phyloP scores from a whole-genome alignment of 2,797 vertebrate species.

The Mustela erminea region DNA sequence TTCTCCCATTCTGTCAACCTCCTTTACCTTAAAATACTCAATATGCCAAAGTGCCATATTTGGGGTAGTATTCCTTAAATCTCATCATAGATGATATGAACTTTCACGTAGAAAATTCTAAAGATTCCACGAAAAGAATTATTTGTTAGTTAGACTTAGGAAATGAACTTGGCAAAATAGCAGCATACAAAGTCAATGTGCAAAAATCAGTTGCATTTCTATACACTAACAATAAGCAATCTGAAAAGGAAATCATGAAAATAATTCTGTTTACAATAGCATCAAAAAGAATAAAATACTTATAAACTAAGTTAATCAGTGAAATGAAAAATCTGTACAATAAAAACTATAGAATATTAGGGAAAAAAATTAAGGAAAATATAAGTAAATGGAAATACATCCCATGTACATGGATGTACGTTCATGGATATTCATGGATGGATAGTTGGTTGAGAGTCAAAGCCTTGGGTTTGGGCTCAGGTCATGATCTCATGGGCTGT shows the following conservation, averaged over 20 bases:
- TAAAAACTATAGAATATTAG: neutral
- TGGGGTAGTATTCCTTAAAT: neutral
- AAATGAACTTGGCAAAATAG: constrained; percentile 6
- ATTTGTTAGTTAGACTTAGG: neutral
- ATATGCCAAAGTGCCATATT: neutral
- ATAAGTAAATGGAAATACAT: constrained; percentile 22
- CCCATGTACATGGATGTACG: neutral
- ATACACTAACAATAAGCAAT: constrained; percentile 13
- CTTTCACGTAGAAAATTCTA: neutral
- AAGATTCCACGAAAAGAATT: neutral
- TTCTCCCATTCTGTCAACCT: neutral
- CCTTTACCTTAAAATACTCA: constrained; percentile 24
- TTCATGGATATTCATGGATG: too few relatives aligned
- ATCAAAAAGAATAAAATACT: constrained; percentile 22
- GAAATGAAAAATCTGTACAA: neutral
- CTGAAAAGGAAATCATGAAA: constrained; percentile 40
- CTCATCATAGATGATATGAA: neutral
- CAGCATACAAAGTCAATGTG: constrained; percentile 15
- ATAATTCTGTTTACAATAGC: neutral
- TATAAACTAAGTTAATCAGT: neutral
- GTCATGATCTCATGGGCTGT: neutral
- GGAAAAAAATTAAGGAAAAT: neutral
- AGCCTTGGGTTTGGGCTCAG: neutral
- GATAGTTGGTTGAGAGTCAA: neutral
- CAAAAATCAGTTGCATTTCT: neutral